These are phyloP conservation scores for Mythimna albipuncta DNA, from an alignment of 2,888 invertebrate species.

Conservation along the genomic window DNA sequence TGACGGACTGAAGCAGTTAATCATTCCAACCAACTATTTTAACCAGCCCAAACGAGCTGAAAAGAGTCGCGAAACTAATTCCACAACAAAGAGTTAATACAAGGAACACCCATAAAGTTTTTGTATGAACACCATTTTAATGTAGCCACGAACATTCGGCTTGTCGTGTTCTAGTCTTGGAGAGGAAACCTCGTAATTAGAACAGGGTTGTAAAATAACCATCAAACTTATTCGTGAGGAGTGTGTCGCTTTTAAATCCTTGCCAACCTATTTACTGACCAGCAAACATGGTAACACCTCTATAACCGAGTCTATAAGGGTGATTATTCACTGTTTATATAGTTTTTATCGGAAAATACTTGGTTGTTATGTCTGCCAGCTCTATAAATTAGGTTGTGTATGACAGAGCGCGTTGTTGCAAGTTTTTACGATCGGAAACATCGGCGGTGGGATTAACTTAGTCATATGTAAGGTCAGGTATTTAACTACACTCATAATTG, in stretches of 20 bases:
- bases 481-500: conserved; percentile 49
- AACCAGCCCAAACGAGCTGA: conserved; percentile 58
- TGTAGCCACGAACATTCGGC: conserved; percentile 81
- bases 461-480: conserved; percentile 68
- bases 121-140: conserved; percentile 79
- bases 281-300: conserved; percentile 33
- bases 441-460: conserved; percentile 78
- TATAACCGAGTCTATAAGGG: conserved; percentile 56
- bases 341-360: conserved; percentile 44
- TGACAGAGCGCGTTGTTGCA: conserved; percentile 87
- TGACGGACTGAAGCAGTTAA: conserved; percentile 10
- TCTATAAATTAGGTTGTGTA: conserved; percentile 87
- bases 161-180: conserved; percentile 80
- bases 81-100: conserved; percentile 83
- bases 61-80: conserved; percentile 75
- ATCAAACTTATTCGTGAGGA: conserved; percentile 86
- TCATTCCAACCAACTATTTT: conserved; percentile 44
- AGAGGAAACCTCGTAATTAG: conserved; percentile 88
- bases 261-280: conserved; percentile 54
- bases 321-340: conserved; percentile 47
- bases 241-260: conserved; percentile 78
- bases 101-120: conserved; percentile 80
- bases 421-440: conserved; percentile 83
- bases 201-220: conserved; percentile 88
- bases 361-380: conserved; percentile 73